Percentiles rank a stretch among this genome's conserved stretches.
phyloP scores from a whole-genome alignment of 2,113 vertebrate species.

The Phylloscopus trochilus region DNA sequence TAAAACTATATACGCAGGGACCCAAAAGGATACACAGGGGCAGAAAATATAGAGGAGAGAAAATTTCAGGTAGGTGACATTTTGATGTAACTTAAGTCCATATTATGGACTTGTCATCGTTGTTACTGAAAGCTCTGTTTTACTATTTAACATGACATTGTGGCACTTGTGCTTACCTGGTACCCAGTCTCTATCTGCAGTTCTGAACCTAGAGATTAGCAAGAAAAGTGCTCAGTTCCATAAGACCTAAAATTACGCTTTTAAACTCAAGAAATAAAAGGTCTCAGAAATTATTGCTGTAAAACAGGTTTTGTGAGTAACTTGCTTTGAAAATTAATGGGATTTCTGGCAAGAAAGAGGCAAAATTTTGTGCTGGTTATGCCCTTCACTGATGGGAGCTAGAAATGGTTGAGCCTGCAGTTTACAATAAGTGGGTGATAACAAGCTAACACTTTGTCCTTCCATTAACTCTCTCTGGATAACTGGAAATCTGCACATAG shows the following conservation, averaged over 20 bases:
- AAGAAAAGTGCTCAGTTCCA: rapidly evolving
- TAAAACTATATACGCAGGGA: background rate
- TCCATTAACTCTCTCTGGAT: background rate
- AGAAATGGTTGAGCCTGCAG: background rate
- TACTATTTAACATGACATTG: background rate
- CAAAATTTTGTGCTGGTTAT: rapidly evolving
- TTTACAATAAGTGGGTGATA: background rate
- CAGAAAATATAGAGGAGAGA: background rate
- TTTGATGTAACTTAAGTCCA: background rate
- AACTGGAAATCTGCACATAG: background rate
- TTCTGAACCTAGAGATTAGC: background rate
- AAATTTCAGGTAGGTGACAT: background rate
- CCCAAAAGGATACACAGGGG: background rate
- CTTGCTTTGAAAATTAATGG: background rate
- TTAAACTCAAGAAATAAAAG: background rate
- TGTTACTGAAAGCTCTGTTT: background rate
- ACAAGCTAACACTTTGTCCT: background rate
- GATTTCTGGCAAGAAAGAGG: background rate
- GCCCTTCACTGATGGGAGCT: background rate
- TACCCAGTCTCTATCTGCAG: background rate
- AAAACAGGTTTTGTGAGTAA: rapidly evolving
- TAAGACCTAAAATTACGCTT: background rate
- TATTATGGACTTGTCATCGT: background rate
- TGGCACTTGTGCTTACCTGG: background rate
- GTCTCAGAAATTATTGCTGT: background rate